A percentile compares a stretch with the other conserved stretches of the same genome.
These are phyloP conservation scores for Phacellophora camtschatica DNA, from an alignment of 30 jellyfish, hydroid and myxozoan genomes.

Conservation along the genomic window DNA sequence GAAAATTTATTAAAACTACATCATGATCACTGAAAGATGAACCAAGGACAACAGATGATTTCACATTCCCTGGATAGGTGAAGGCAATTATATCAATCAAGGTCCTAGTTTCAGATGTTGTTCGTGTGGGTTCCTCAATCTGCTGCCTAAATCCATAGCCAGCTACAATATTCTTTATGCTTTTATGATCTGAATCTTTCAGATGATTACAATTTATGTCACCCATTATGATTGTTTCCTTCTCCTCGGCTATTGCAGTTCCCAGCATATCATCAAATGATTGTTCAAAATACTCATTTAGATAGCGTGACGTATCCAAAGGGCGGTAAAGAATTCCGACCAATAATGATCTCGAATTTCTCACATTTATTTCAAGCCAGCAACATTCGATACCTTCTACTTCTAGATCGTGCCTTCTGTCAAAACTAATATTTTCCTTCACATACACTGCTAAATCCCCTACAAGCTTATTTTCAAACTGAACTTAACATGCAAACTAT, in stretches of 20 bases:
- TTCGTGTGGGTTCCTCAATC: slow-evolving; percentile 21
- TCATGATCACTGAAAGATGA: slow-evolving; percentile 67
- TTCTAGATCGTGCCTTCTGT: slow-evolving; percentile 44
- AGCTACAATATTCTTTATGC: slow-evolving; percentile 62
- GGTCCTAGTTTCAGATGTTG: slow-evolving; percentile 29
- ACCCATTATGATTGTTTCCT: slow-evolving; percentile 70
- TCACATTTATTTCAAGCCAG: slow-evolving; percentile 33
- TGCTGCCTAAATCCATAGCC: slow-evolving; percentile 43
- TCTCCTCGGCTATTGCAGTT: slow-evolving; percentile 62
- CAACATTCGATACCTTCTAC: slow-evolving; percentile 38
- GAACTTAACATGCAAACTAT: no score
- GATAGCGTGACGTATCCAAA: slow-evolving; percentile 68
- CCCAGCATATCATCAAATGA: slow-evolving; percentile 66
- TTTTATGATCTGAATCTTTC: slow-evolving; percentile 66
- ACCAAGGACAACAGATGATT: slow-evolving; percentile 37
- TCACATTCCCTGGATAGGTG: slow-evolving; percentile 60
- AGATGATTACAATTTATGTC: slow-evolving; percentile 51
- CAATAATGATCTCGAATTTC: slow-evolving; percentile 32
- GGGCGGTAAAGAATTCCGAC: slow-evolving; percentile 59
- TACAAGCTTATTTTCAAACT: slow-evolving; percentile 30
- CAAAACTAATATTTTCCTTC: slow-evolving; percentile 24
- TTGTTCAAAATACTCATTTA: slow-evolving; percentile 54
- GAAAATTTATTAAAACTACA: slow-evolving; percentile 46
- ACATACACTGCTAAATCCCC: slow-evolving; percentile 53
- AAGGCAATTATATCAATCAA: slow-evolving; percentile 52